phyloP scores from a whole-genome alignment of 1,140 invertebrate species.

The Adelges cooleyi region DNA sequence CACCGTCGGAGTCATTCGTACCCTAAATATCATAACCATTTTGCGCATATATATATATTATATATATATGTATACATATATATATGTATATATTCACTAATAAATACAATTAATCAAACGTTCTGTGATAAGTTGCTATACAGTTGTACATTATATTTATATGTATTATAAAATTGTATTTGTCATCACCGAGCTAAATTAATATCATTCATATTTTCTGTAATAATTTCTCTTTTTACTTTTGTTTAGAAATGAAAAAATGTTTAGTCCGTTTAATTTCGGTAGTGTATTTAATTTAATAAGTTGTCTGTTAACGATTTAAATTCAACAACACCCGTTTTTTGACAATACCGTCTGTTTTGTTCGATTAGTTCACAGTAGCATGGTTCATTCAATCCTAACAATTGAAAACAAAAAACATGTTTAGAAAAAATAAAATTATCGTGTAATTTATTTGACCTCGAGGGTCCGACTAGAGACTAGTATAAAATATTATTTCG shows the following conservation, averaged over 20 bases:
- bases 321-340: background rate
- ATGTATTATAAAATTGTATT: conserved; percentile 11
- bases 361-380: conserved; percentile 28
- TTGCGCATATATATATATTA: no score
- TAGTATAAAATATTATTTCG: background rate
- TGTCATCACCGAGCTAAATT: no score
- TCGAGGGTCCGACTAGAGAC: conserved; percentile 24
- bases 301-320: background rate
- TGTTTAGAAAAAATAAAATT: no score
- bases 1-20: background rate
- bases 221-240: background rate
- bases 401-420: no score
- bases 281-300: no score
- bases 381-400: no score
- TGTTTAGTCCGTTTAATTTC: no score
- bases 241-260: no score
- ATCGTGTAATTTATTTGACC: no score
- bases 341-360: no score
- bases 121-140: conserved; percentile 22
- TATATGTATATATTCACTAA: no score
- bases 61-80: no score
- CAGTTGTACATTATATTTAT: conserved; percentile 13
- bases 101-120: conserved; percentile 24
- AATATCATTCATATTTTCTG: background rate
- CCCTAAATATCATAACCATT: conserved; percentile 7